Evolutionary conservation across 2,888 invertebrate species (phyloP).

Genomic region (Agriopis leucophaearia): DNA sequence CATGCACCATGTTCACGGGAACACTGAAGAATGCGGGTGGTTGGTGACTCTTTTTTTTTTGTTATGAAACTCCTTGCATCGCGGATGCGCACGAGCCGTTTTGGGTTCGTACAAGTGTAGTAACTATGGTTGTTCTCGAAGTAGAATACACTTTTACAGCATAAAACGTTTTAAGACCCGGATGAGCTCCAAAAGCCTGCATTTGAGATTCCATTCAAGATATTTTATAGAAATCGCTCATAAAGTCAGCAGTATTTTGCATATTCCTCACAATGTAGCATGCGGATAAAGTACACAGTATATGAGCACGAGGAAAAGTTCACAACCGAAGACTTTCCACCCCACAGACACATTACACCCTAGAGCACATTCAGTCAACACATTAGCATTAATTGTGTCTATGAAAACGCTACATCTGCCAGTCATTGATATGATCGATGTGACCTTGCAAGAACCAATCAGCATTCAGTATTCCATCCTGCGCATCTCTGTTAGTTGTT

Average conservation of each 20-base stretch:
- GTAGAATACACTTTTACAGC: not conserved
- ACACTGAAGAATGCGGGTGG: too few species aligned
- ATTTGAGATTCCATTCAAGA: constrained; percentile 36
- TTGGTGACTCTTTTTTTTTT: too few species aligned
- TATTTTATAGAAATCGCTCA: constrained; percentile 44
- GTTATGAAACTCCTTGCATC: too few species aligned
- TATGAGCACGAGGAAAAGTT: constrained; percentile 4
- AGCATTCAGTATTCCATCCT: too few species aligned
- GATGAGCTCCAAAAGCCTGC: constrained; percentile 19
- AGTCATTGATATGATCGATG: not conserved
- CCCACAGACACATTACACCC: not conserved
- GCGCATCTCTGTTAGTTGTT: too few species aligned
- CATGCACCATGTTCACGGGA: too few species aligned
- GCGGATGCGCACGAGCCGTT: too few species aligned
- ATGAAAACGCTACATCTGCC: not conserved
- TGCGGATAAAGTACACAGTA: constrained; percentile 17
- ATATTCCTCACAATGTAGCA: constrained; percentile 30
- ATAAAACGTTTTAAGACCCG: constrained; percentile 13
- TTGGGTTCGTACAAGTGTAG: too few species aligned
- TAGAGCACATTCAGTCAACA: not conserved
- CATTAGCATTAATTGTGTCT: not conserved
- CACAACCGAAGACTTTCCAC: not conserved
- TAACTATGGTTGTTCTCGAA: not conserved
- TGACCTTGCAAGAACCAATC: too few species aligned
- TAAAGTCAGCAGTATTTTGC: constrained; percentile 44